Conservation (phyloP, 37 sponge, comb jelly and placozoan genomes). For the Ianthella basta region DNA sequence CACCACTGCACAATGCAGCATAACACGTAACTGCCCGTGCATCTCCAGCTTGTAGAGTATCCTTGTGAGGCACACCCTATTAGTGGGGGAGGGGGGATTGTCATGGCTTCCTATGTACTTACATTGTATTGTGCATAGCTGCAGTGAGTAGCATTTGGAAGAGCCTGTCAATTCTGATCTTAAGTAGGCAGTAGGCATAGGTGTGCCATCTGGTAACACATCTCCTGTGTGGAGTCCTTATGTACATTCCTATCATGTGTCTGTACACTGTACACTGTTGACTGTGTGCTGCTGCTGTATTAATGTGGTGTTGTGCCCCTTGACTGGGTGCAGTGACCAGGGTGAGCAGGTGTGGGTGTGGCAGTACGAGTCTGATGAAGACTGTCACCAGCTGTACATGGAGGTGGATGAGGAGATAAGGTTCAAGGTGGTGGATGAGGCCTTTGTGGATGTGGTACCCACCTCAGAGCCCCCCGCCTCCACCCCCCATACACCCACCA, state of each 20-base stretch:
- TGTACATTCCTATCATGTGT: no score
- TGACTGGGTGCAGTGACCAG: constrained; percentile 58
- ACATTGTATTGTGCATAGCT: no score
- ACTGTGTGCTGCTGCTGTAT: neutral
- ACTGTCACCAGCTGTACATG: constrained; percentile 91
- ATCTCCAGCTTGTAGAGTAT: neutral
- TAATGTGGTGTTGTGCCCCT: neutral
- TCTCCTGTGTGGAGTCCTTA: no score
- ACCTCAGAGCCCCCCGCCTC: constrained; percentile 22
- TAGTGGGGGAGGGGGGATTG: neutral
- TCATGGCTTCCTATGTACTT: neutral
- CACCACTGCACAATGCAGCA: neutral
- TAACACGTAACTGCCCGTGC: neutral
- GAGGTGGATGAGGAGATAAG: constrained; percentile 88
- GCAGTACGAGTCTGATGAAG: constrained; percentile 89
- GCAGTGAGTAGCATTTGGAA: no score
- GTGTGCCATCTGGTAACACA: no score
- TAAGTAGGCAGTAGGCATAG: no score
- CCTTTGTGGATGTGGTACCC: constrained; percentile 81
- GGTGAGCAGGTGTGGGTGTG: constrained; percentile 97
- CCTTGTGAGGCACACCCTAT: neutral
- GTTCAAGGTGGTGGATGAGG: constrained; percentile 85
- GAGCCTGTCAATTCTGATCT: no score
- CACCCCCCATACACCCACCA: neutral
- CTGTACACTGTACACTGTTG: neutral